Conservation (phyloP, 2,797 vertebrate genomes). For the Characodon lateralis region DNA sequence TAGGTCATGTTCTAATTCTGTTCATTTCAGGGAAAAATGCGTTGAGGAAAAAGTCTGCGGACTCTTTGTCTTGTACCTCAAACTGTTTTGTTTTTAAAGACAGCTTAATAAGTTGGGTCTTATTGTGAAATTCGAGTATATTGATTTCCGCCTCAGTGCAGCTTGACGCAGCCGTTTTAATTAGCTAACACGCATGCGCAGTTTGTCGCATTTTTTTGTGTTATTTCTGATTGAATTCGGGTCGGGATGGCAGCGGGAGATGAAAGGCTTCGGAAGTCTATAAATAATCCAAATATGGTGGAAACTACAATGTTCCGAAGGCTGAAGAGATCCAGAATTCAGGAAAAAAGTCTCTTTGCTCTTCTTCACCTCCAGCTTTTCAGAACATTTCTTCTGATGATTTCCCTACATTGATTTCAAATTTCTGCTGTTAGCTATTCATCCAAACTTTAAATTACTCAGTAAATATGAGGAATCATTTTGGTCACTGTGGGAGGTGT, state of each 20-base stretch:
- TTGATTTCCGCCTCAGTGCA: constrained; percentile 16
- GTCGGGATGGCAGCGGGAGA: constrained; percentile 42
- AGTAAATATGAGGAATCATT: constrained; percentile 8
- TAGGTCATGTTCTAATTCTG: neutral
- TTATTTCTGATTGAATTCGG: constrained; percentile 35
- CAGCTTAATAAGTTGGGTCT: constrained; percentile 7
- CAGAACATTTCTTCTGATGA: neutral
- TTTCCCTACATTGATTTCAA: constrained; percentile 2
- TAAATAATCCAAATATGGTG: neutral
- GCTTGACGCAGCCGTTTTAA: constrained; percentile 41
- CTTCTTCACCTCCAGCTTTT: neutral
- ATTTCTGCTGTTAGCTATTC: neutral
- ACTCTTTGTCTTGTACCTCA: neutral
- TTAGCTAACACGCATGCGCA: constrained; percentile 58
- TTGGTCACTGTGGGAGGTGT: constrained; percentile 12
- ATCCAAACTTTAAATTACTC: constrained; percentile 3
- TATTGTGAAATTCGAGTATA: constrained; percentile 43
- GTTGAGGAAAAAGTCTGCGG: neutral
- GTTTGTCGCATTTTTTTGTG: neutral
- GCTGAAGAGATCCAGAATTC: neutral
- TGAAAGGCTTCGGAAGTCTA: constrained; percentile 23
- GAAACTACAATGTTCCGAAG: neutral
- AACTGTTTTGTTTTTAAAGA: neutral
- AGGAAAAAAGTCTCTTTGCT: neutral
- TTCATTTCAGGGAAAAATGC: neutral